These are phyloP conservation scores for Eupithecia vulgata DNA, from an alignment of 2,888 invertebrate genomes.

Conservation along the genomic window DNA sequence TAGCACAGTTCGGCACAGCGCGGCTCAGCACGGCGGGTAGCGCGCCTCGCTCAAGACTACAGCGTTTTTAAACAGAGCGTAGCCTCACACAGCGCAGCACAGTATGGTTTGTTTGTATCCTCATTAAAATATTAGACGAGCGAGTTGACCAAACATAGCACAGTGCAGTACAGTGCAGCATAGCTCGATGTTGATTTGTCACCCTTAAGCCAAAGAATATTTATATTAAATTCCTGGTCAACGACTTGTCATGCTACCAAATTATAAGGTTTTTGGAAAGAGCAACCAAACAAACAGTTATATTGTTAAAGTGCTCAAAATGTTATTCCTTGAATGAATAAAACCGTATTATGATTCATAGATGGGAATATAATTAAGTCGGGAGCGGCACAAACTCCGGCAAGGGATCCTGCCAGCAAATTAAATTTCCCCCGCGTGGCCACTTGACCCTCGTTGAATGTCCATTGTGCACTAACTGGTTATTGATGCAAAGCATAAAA, in stretches of 20 bases:
- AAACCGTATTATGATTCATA: constrained; percentile 59
- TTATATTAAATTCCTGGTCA: neutral
- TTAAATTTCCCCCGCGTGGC: constrained; percentile 67
- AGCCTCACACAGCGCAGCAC: too few species aligned
- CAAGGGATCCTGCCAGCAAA: constrained; percentile 61
- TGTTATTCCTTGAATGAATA: constrained; percentile 29
- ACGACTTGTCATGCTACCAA: neutral
- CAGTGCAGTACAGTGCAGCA: too few species aligned
- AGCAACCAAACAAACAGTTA: constrained; percentile 2
- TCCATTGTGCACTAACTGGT: constrained; percentile 66
- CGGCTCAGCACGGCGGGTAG: too few species aligned
- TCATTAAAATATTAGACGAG: too few species aligned
- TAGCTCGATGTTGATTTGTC: too few species aligned
- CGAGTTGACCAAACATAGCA: too few species aligned
- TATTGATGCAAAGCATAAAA: constrained; percentile 64
- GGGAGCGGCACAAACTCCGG: constrained; percentile 56
- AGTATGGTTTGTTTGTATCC: too few species aligned
- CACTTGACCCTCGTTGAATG: constrained; percentile 68
- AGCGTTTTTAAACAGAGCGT: too few species aligned
- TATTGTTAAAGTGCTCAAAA: neutral
- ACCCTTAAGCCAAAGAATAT: neutral
- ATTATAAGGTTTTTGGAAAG: neutral
- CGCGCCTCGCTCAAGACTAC: too few species aligned
- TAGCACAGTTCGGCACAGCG: too few species aligned
- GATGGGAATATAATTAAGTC: constrained; percentile 68